phyloP scores from a whole-genome alignment of 2,113 vertebrate species.

The Paradisaea rubra region DNA sequence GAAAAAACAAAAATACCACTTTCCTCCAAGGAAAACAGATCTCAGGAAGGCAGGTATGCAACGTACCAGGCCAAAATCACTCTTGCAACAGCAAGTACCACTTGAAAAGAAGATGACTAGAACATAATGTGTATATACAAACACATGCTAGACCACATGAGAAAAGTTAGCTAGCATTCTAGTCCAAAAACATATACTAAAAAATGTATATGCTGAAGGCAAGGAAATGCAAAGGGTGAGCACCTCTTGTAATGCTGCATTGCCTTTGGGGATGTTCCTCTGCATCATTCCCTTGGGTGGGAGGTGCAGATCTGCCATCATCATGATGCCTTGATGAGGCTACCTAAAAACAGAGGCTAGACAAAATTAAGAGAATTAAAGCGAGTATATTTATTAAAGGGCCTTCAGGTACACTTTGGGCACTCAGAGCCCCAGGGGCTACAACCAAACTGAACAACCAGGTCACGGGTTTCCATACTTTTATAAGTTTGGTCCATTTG shows the following conservation, averaged over 20 bases:
- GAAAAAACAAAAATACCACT: not conserved
- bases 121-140: not conserved
- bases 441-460: not conserved
- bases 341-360: not conserved
- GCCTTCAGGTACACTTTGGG: not conserved
- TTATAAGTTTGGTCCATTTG: not conserved
- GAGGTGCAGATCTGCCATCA: not conserved
- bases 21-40: not conserved
- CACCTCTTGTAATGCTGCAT: not conserved
- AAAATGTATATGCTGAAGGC: not conserved
- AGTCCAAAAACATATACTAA: not conserved
- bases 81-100: not conserved
- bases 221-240: constrained; percentile 9
- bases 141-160: not conserved
- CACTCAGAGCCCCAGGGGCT: not conserved
- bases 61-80: not conserved
- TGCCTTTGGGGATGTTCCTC: not conserved
- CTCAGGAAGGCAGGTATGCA: not conserved
- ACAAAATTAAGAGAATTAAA: not conserved
- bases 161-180: not conserved
- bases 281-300: not conserved
- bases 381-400: not conserved
- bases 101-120: not conserved
- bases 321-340: not conserved
- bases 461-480: not conserved